Evolutionary conservation across 2,888 invertebrate species (phyloP), one percentile per base, ranked within the genome.

Genomic region (Diaperis boleti): DNA sequence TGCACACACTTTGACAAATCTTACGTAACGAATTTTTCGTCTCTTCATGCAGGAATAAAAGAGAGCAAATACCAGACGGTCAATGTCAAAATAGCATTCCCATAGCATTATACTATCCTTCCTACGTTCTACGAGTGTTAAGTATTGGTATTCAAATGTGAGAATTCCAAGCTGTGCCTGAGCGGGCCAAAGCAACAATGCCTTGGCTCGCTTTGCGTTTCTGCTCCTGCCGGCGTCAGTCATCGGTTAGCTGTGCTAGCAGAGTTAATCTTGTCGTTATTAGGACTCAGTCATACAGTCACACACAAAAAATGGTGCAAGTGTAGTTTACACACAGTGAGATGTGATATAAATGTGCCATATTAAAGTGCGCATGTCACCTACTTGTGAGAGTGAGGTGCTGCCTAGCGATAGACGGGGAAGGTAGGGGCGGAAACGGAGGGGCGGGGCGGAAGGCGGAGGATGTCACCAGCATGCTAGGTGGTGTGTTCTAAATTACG

Each of bases 131-230:
- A 60, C 26, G 29, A 44, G 44, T 56, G 45, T 45, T 68, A 72
- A 84, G 87, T 87, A 88, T 88, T 88, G 88, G 88, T 88, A 88
- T 88, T 88, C 88, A 88, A 88, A 88, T 88, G 88, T 87, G 84
- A 83, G 29, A 63, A 61, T 59, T 54, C 50, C 59, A 67, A 70
- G 67, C 68, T 69, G 72, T 72, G 71, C 71, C 69, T 70, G 59
- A 62, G 62, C 56, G 62, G 56, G 56, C 49, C 56, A 62, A 62
- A 56, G 54, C 52, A 42, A 59, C 33, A 33, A 33, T 41, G 52
- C 29, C 39, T 62, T 62, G 62, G 45, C 62, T 56, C 56, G 39
- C 62, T 55, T 54, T 52, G 2, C 3, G 22, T 57, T 47, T 47
- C 39, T 41, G 49, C 39, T 59, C 50, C 59, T n/a, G n/a, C n/a